These are phyloP conservation scores for Calephelis perditalis DNA, from an alignment of 2,888 invertebrate species.

Conservation along the genomic window DNA sequence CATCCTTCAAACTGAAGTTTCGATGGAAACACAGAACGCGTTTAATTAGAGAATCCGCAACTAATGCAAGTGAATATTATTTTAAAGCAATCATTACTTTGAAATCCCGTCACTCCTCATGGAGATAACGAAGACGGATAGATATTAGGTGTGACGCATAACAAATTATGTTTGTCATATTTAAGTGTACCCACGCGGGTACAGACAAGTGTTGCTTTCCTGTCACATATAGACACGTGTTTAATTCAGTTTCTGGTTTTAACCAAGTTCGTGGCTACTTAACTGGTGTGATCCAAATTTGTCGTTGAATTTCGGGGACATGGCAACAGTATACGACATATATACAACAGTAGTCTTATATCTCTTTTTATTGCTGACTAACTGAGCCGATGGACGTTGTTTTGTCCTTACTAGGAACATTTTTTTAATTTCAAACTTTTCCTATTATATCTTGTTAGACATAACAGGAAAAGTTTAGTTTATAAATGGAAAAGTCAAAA, in stretches of 20 bases:
- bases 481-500: too few relatives aligned
- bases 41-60: slow-evolving; percentile 9
- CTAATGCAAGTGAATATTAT: slow-evolving; percentile 6
- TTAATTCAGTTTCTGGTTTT: slow-evolving; percentile 54
- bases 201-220: slow-evolving; percentile 65
- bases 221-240: slow-evolving; percentile 42
- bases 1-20: neutral
- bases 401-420: too few relatives aligned
- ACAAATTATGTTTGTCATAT: slow-evolving; percentile 24
- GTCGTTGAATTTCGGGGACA: neutral
- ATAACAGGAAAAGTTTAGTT: too few relatives aligned
- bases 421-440: too few relatives aligned
- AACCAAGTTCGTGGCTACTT: slow-evolving; percentile 26
- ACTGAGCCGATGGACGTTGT: too few relatives aligned
- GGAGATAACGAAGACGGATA: slow-evolving; percentile 39
- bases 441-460: too few relatives aligned
- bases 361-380: too few relatives aligned
- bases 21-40: neutral
- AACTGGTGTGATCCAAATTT: slow-evolving; percentile 40
- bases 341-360: too few relatives aligned
- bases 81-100: slow-evolving; percentile 5
- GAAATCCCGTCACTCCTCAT: slow-evolving; percentile 30
- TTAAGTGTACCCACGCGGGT: slow-evolving; percentile 36
- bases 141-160: slow-evolving; percentile 41
- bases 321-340: neutral